phyloP scores from a whole-genome alignment of 2,113 vertebrate species.

The Prolemur simus region DNA sequence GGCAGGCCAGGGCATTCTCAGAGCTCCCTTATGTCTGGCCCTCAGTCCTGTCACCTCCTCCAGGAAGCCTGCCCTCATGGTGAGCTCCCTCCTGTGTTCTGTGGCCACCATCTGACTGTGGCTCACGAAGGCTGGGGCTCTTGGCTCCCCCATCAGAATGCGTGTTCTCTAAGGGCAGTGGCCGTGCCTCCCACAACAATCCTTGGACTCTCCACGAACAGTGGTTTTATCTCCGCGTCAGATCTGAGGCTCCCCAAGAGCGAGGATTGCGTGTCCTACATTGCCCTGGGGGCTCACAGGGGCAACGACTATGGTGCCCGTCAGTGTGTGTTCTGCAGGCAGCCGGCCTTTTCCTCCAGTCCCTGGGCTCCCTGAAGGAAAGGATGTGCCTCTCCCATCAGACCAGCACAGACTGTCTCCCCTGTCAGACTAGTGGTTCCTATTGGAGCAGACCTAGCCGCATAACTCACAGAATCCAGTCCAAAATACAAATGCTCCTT shows the following conservation, averaged over 20 bases:
- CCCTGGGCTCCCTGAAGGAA: neutral
- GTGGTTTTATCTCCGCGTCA: neutral
- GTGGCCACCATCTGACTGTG: neutral
- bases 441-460: neutral
- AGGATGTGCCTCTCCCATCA: neutral
- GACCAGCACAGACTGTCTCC: neutral
- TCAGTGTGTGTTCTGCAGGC: neutral
- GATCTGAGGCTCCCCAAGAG: neutral
- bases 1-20: neutral
- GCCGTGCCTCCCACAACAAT: neutral
- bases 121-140: neutral
- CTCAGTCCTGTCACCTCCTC: neutral
- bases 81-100: neutral
- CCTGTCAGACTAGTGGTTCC: neutral
- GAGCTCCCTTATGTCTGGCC: neutral
- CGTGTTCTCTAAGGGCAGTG: neutral
- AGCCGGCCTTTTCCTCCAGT: neutral
- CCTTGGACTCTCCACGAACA: neutral
- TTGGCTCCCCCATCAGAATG: neutral
- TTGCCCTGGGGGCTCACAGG: neutral
- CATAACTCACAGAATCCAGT: fast-evolving
- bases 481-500: neutral
- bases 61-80: neutral
- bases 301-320: neutral
- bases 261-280: neutral